A percentile compares a stretch with the other conserved stretches of the same genome.
phyloP scores from a whole-genome alignment of 1,140 invertebrate species.

The Zelostemma sp. region DNA sequence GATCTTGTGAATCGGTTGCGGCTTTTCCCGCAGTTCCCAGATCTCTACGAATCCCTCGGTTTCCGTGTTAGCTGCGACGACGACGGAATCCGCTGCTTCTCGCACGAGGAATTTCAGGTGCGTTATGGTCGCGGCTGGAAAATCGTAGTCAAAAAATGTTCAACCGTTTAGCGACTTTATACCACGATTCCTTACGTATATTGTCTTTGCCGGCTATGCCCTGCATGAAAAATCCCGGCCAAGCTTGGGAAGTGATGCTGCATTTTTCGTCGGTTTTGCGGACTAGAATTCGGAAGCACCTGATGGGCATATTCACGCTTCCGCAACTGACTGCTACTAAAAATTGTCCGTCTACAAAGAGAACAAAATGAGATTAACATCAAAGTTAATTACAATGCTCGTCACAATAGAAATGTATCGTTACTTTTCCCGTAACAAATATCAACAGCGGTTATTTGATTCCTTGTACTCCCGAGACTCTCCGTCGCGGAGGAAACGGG shows the following conservation, averaged over 20 bases:
- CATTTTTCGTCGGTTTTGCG: slow-evolving; percentile 73
- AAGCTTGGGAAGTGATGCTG: slow-evolving; percentile 77
- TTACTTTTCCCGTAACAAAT: slow-evolving; percentile 81
- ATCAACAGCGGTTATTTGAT: slow-evolving; percentile 81
- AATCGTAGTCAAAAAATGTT: slow-evolving; percentile 20
- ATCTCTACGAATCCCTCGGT: slow-evolving; percentile 81
- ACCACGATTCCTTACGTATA: slow-evolving; percentile 59
- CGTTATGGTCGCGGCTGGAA: slow-evolving; percentile 70
- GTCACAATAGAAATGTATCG: too few relatives aligned
- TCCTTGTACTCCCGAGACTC: slow-evolving; percentile 80
- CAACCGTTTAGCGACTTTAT: too few relatives aligned
- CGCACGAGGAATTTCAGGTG: slow-evolving; percentile 85
- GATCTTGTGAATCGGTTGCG: slow-evolving; percentile 82
- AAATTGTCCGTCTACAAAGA: slow-evolving; percentile 79
- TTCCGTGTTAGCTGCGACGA: slow-evolving; percentile 77
- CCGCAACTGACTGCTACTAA: slow-evolving; percentile 82
- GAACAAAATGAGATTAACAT: slow-evolving; percentile 21
- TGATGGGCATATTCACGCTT: slow-evolving; percentile 77
- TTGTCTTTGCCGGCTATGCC: slow-evolving; percentile 72
- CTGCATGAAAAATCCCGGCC: slow-evolving; percentile 85
- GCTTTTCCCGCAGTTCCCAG: slow-evolving; percentile 88
- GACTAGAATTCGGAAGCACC: slow-evolving; percentile 80
- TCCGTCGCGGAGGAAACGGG: slow-evolving; percentile 72
- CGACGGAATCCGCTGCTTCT: slow-evolving; percentile 85
- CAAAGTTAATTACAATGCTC: slow-evolving; percentile 11